Conservation (phyloP, 2,888 invertebrate genomes). For the Tenthredo mesomela region DNA sequence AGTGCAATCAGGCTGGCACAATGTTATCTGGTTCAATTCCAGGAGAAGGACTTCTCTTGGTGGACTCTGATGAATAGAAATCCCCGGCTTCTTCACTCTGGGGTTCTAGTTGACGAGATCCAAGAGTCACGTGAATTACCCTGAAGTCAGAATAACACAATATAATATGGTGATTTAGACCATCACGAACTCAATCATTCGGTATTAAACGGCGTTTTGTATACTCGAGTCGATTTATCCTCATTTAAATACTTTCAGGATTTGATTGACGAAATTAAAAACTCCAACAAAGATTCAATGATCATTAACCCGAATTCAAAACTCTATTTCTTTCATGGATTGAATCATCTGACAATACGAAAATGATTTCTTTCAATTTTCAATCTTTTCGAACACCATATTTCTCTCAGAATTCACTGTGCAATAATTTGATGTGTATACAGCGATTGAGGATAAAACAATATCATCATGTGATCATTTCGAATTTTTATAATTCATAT, state of each 20-base stretch:
- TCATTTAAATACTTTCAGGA: neutral
- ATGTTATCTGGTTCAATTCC: neutral
- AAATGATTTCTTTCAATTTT: no score
- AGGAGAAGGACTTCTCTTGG: neutral
- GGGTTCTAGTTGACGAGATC: neutral
- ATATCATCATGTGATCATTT: no score
- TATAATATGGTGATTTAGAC: neutral
- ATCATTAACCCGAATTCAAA: neutral
- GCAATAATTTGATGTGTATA: no score
- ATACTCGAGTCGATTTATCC: neutral
- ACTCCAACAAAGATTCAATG: neutral
- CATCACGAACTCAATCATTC: neutral
- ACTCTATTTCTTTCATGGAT: no score
- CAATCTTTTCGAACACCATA: no score
- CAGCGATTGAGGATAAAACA: no score
- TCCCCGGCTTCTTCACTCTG: neutral
- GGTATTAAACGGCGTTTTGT: neutral
- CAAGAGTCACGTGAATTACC: slow-evolving; percentile 71
- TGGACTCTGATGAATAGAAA: neutral
- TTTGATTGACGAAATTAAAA: neutral
- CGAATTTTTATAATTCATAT: no score
- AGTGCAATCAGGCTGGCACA: neutral
- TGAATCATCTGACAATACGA: no score
- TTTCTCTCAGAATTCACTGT: no score
- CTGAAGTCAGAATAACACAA: slow-evolving; percentile 63